phyloP scores from a whole-genome alignment of 1,140 invertebrate species.

The Drosophila santomea region DNA sequence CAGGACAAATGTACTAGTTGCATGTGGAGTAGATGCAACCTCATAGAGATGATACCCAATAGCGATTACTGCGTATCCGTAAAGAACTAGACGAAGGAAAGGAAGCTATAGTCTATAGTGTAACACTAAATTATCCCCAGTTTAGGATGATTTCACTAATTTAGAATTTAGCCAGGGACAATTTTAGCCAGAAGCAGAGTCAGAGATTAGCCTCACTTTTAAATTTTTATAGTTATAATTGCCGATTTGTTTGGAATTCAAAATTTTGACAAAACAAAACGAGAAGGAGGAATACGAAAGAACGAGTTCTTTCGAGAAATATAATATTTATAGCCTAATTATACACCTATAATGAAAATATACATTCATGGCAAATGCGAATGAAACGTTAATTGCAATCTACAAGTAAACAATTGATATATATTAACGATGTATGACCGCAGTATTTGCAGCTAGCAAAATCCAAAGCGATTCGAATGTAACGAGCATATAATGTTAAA shows the following conservation, averaged over 20 bases:
- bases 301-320: constrained; percentile 14
- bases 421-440: constrained; percentile 9
- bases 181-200: constrained; percentile 31
- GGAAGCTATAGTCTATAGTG: constrained; percentile 5
- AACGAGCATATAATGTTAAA: constrained; percentile 74
- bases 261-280: constrained; percentile 13
- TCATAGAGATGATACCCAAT: constrained; percentile 30
- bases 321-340: constrained; percentile 53
- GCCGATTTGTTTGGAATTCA: constrained; percentile 32
- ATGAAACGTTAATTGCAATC: constrained; percentile 42
- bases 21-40: constrained; percentile 44
- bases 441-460: constrained; percentile 26
- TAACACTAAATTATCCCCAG: constrained; percentile 10
- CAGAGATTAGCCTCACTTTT: constrained; percentile 24
- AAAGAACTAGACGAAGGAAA: constrained; percentile 15
- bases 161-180: constrained; percentile 38
- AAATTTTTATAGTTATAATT: constrained; percentile 48
- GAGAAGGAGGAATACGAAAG: constrained; percentile 10
- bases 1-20: constrained; percentile 41
- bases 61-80: constrained; percentile 17
- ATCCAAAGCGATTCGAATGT: constrained; percentile 41
- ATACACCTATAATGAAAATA: constrained; percentile 59
- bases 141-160: constrained; percentile 38
- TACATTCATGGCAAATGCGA: constrained; percentile 33
- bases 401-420: constrained; percentile 29